These are phyloP conservation scores for Porites lutea DNA, from an alignment of 64 coral and sea anemone genomes.

Conservation along the genomic window DNA sequence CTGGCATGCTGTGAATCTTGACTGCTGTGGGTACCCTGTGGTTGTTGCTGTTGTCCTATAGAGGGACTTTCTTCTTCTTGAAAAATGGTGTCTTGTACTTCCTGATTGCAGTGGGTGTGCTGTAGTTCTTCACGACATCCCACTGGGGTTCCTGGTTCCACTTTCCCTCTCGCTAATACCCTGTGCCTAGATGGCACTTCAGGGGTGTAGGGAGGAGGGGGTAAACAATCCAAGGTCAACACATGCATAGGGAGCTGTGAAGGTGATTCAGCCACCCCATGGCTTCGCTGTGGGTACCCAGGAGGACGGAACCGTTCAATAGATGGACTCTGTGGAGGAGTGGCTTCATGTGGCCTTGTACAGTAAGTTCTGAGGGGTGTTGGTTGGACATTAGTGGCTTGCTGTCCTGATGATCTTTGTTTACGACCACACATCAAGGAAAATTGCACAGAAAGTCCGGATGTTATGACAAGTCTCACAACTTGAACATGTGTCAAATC, in stretches of 20 bases:
- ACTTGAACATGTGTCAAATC: conserved; percentile 76
- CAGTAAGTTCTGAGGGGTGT: conserved; percentile 54
- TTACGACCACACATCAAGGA: background rate
- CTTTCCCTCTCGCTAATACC: conserved; percentile 46
- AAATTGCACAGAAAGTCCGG: conserved; percentile 54
- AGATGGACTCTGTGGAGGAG: conserved; percentile 41
- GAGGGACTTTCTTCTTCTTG: background rate
- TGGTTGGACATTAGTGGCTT: background rate
- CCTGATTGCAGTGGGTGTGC: background rate
- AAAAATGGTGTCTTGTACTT: background rate
- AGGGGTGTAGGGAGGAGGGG: conserved; percentile 78
- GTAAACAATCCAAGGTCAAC: conserved; percentile 49
- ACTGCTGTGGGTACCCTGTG: too few relatives aligned
- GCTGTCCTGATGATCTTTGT: background rate
- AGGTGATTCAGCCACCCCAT: conserved; percentile 37
- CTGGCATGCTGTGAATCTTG: background rate
- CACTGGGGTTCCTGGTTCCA: background rate
- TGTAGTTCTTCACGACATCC: background rate
- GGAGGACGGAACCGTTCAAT: conserved; percentile 38
- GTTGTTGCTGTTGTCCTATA: background rate
- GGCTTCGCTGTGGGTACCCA: conserved; percentile 15
- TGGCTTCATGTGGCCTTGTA: conserved; percentile 4
- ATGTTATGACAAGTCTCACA: conserved; percentile 66
- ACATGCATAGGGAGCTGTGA: conserved; percentile 51
- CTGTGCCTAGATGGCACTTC: conserved; percentile 58